A percentile compares a stretch with the other conserved stretches of the same genome.
These are phyloP conservation scores for Pachyuromys duprasi DNA, from an alignment of 2,797 vertebrate genomes.

Conservation along the genomic window DNA sequence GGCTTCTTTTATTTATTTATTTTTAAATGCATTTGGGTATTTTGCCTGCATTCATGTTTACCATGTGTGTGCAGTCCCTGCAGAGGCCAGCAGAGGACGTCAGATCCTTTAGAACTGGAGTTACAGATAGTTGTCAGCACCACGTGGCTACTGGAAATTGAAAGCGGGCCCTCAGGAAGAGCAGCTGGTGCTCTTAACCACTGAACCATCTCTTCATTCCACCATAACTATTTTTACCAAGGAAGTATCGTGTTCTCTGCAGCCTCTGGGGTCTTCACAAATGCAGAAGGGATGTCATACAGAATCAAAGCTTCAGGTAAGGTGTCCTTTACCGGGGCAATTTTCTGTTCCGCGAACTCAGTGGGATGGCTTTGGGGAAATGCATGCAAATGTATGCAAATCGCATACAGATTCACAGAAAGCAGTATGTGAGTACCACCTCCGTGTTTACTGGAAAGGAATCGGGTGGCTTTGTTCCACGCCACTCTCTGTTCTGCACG, in stretches of 20 bases:
- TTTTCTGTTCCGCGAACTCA: constrained; percentile 3
- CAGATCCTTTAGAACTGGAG: no score
- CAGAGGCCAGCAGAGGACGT: not conserved
- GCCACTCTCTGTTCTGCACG: not conserved
- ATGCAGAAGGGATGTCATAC: not conserved
- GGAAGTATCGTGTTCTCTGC: not conserved
- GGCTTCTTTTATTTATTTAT: not conserved
- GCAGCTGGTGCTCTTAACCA: not conserved
- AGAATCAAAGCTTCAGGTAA: not conserved
- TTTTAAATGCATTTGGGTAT: not conserved
- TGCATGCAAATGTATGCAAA: constrained; percentile 72
- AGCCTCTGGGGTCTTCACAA: not conserved
- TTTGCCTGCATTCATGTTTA: not conserved
- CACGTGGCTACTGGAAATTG: no score
- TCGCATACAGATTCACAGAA: constrained; percentile 24
- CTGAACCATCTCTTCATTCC: not conserved
- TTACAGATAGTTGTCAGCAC: not conserved
- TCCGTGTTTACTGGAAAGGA: constrained; percentile 62
- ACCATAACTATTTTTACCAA: not conserved
- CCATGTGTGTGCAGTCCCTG: not conserved
- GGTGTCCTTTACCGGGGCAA: not conserved
- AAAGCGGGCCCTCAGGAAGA: not conserved
- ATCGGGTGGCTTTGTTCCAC: not conserved
- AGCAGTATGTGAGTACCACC: constrained; percentile 45
- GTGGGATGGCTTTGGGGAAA: not conserved